Conservation (phyloP, 2,888 invertebrate species). For the Hydriomena furcata region DNA sequence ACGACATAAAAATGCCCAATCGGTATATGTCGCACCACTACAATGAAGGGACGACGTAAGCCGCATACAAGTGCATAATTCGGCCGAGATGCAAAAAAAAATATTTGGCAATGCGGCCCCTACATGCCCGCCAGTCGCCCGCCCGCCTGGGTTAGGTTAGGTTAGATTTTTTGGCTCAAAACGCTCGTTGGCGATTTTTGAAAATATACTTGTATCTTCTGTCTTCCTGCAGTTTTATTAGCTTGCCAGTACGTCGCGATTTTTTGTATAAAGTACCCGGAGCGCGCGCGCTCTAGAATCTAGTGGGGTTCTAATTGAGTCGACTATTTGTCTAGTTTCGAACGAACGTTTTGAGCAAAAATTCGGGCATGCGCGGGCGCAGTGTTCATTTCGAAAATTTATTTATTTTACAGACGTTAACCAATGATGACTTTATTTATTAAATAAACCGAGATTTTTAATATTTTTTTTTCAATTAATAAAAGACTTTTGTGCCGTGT, state of each 20-base stretch:
- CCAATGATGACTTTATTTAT: slow-evolving; percentile 60
- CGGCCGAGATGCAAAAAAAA: slow-evolving; percentile 84
- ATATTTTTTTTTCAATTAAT: slow-evolving; percentile 49
- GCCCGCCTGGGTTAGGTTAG: slow-evolving; percentile 83
- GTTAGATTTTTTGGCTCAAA: slow-evolving; percentile 84
- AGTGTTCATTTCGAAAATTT: slow-evolving; percentile 47
- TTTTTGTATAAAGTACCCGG: slow-evolving; percentile 73
- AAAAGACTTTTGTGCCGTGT: slow-evolving; percentile 71
- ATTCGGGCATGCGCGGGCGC: slow-evolving; percentile 51
- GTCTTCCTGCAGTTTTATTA: slow-evolving; percentile 64
- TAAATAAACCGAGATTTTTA: slow-evolving; percentile 61
- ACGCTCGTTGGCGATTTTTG: slow-evolving; percentile 79
- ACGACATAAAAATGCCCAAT: slow-evolving; percentile 77
- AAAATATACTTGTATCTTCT: slow-evolving; percentile 70
- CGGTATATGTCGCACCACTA: slow-evolving; percentile 81
- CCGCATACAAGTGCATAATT: slow-evolving; percentile 84
- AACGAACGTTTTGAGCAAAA: slow-evolving; percentile 64
- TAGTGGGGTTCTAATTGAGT: slow-evolving; percentile 60
- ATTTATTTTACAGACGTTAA: slow-evolving; percentile 57
- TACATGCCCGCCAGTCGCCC: slow-evolving; percentile 82
- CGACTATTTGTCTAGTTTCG: slow-evolving; percentile 53
- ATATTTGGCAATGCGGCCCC: slow-evolving; percentile 84
- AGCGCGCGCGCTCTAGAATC: slow-evolving; percentile 47
- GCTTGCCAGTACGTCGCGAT: slow-evolving; percentile 69
- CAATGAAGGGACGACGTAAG: slow-evolving; percentile 83